Evolutionary conservation across 2,888 invertebrate species (phyloP).

Genomic region (Uloborus plumipes): DNA sequence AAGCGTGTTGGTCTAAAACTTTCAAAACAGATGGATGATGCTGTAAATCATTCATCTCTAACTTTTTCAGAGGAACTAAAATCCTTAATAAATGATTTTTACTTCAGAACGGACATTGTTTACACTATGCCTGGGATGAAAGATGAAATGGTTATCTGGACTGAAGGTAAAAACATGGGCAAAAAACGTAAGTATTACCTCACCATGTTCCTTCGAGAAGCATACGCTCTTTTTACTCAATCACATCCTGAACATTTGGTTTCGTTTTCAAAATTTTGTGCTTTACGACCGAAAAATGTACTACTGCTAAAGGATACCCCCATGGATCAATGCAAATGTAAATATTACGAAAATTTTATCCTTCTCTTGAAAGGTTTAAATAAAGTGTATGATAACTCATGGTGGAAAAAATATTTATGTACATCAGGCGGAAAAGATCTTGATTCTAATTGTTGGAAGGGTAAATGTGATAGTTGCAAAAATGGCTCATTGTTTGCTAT

Average conservation of each 20-base stretch:
- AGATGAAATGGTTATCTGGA: background rate
- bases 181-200: background rate
- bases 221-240: no score
- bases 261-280: constrained; percentile 1
- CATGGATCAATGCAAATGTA: background rate
- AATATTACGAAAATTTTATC: background rate
- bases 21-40: background rate
- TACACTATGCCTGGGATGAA: background rate
- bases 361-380: background rate
- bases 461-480: background rate
- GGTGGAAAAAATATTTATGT: background rate
- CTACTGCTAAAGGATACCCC: background rate
- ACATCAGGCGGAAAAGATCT: background rate
- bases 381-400: background rate
- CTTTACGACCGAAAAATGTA: background rate
- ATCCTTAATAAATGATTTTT: background rate
- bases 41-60: no score
- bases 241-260: no score
- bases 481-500: no score
- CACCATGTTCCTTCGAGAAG: background rate
- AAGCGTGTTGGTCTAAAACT: background rate
- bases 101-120: background rate
- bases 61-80: no score
- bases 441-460: background rate
- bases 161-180: background rate